Percentiles rank a stretch among this genome's conserved stretches.
These are phyloP conservation scores for Catagonus wagneri DNA, from an alignment of 2,113 vertebrate genomes.

Conservation along the genomic window DNA sequence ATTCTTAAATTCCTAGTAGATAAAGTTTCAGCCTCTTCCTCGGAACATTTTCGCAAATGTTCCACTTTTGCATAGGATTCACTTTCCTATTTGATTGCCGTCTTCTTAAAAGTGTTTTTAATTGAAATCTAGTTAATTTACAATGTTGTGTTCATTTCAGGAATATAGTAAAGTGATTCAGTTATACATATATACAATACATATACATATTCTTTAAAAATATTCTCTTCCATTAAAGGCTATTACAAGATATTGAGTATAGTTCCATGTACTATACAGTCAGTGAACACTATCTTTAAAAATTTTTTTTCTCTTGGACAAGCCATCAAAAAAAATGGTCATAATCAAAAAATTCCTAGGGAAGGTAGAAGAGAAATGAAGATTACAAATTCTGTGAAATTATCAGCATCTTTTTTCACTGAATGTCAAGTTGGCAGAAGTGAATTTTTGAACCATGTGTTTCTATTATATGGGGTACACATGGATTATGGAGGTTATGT, in stretches of 20 bases:
- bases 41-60: neutral
- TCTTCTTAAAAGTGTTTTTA: neutral
- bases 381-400: neutral
- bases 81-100: neutral
- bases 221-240: too few relatives aligned
- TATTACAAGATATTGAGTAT: too few relatives aligned
- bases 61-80: neutral
- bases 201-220: too few relatives aligned
- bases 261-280: too few relatives aligned
- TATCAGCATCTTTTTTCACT: neutral
- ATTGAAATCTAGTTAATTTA: too few relatives aligned
- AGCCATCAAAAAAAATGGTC: neutral
- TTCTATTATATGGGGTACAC: neutral
- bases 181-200: too few relatives aligned
- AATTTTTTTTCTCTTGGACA: neutral
- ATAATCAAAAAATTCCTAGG: neutral
- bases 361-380: neutral
- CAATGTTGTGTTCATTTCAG: too few relatives aligned
- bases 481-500: neutral
- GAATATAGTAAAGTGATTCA: too few relatives aligned
- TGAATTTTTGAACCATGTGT: constrained; percentile 6
- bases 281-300: neutral
- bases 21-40: neutral
- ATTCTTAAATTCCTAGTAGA: constrained; percentile 23
- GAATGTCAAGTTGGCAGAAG: neutral